Conservation (phyloP, 2,888 invertebrate genomes). For the Conops quadrifasciatus region DNA sequence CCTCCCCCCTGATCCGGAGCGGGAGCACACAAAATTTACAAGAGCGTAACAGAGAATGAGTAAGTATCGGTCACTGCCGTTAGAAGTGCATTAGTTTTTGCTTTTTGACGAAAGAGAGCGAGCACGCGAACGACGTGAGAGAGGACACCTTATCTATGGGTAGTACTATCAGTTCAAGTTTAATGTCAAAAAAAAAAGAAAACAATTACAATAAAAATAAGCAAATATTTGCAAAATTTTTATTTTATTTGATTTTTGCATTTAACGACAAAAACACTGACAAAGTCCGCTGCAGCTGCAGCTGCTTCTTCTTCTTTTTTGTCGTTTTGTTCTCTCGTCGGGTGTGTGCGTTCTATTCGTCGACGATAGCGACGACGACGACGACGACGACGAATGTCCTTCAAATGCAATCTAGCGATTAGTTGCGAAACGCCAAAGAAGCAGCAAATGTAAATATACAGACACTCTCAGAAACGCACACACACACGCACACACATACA, state of each 20-base stretch:
- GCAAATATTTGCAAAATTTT: too few relatives aligned
- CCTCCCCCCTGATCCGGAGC: neutral
- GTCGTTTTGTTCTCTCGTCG: neutral
- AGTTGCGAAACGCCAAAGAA: slow-evolving; percentile 51
- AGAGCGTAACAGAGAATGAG: neutral
- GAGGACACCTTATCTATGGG: too few relatives aligned
- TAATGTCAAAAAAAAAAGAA: slow-evolving; percentile 49
- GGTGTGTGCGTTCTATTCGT: neutral
- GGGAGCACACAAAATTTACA: neutral
- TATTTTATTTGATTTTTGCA: slow-evolving; percentile 7
- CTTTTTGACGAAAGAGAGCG: too few relatives aligned
- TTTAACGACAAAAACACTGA: neutral
- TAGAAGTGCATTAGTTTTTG: too few relatives aligned
- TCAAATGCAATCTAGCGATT: slow-evolving; percentile 59
- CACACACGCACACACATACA: neutral
- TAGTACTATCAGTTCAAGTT: slow-evolving; percentile 52
- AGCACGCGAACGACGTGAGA: neutral
- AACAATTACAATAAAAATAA: too few relatives aligned
- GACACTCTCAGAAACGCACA: slow-evolving; percentile 36
- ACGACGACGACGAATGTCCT: slow-evolving; percentile 49
- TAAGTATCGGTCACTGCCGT: neutral
- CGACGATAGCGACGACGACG: slow-evolving; percentile 32
- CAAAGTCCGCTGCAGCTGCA: neutral
- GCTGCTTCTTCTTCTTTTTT: neutral
- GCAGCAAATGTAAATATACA: slow-evolving; percentile 33